Evolutionary conservation across 2,888 invertebrate species (phyloP).

Genomic region (Drosophila percnosoma): DNA sequence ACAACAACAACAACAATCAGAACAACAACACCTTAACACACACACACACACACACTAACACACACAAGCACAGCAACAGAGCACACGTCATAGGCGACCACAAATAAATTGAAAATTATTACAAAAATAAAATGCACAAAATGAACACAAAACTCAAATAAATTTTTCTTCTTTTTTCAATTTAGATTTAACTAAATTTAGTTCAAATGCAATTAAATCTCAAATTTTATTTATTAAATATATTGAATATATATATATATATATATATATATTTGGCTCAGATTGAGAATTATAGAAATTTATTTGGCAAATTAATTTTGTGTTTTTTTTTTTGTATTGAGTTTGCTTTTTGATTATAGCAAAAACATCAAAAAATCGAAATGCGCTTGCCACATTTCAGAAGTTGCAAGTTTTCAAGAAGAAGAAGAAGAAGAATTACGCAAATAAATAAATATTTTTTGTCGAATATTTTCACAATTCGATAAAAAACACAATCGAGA

Average conservation of each 20-base stretch:
- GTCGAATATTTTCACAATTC: too few species aligned
- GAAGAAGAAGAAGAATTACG: too few species aligned
- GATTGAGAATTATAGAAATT: constrained; percentile 7
- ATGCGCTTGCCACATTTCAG: neutral
- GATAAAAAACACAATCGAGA: too few species aligned
- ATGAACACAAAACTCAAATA: constrained; percentile 33
- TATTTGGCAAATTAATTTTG: constrained; percentile 40
- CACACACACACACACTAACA: neutral
- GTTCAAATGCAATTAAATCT: neutral
- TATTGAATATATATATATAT: neutral
- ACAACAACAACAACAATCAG: constrained; percentile 22
- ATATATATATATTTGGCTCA: neutral
- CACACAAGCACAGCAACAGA: constrained; percentile 8
- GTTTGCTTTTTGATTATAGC: neutral
- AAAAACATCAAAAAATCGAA: neutral
- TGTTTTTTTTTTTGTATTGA: neutral
- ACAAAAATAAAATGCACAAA: constrained; percentile 38
- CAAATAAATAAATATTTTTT: too few species aligned
- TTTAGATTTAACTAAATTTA: constrained; percentile 3
- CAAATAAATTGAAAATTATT: constrained; percentile 34
- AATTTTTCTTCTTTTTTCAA: constrained; percentile 2
- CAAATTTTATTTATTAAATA: neutral
- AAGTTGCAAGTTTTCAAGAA: too few species aligned
- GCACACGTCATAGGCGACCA: constrained; percentile 29
- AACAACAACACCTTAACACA: constrained; percentile 19